A percentile compares a stretch with the other conserved stretches of the same genome.
phyloP scores from a whole-genome alignment of 2,888 invertebrate species.

The Cheiracanthium punctorium region DNA sequence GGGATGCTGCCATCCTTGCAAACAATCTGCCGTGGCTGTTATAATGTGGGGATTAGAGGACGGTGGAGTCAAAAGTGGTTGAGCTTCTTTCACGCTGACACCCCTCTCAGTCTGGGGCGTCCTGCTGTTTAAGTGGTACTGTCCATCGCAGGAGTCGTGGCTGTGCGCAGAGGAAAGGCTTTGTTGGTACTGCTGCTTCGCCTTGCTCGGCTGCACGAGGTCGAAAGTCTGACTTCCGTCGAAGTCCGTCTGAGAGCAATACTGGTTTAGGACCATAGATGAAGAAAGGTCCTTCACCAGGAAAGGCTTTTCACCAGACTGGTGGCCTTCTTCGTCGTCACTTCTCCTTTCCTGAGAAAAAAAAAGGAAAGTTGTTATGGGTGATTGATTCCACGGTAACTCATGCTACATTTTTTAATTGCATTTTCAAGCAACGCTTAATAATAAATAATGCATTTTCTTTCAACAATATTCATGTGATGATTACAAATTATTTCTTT shows the following conservation, averaged over 20 bases:
- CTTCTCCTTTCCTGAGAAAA: slow-evolving; percentile 36
- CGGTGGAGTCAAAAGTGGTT: slow-evolving; percentile 54
- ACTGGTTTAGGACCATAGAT: slow-evolving; percentile 61
- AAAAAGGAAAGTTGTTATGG: too few species aligned
- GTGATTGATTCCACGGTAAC: too few species aligned
- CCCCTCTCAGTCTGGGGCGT: slow-evolving; percentile 52
- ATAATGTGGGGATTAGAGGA: slow-evolving; percentile 48
- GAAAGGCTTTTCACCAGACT: slow-evolving; percentile 51
- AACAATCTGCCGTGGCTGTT: slow-evolving; percentile 44
- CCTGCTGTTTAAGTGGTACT: slow-evolving; percentile 40
- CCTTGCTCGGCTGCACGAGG: slow-evolving; percentile 43
- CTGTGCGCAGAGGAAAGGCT: slow-evolving; percentile 25
- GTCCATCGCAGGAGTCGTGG: slow-evolving; percentile 32
- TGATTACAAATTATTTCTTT: too few species aligned
- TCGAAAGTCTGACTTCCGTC: slow-evolving; percentile 55
- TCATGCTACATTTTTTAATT: too few species aligned
- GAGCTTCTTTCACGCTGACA: slow-evolving; percentile 44
- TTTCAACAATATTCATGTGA: too few species aligned
- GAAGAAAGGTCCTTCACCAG: slow-evolving; percentile 55
- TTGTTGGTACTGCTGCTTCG: slow-evolving; percentile 20
- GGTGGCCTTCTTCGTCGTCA: slow-evolving; percentile 56
- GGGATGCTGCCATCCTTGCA: slow-evolving; percentile 54
- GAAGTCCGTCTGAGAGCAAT: slow-evolving; percentile 45
- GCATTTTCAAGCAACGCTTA: too few species aligned
- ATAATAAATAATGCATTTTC: too few species aligned